phyloP scores from a whole-genome alignment of 53 echinoderm and acorn worm species.

The Paracentrotus lividus region DNA sequence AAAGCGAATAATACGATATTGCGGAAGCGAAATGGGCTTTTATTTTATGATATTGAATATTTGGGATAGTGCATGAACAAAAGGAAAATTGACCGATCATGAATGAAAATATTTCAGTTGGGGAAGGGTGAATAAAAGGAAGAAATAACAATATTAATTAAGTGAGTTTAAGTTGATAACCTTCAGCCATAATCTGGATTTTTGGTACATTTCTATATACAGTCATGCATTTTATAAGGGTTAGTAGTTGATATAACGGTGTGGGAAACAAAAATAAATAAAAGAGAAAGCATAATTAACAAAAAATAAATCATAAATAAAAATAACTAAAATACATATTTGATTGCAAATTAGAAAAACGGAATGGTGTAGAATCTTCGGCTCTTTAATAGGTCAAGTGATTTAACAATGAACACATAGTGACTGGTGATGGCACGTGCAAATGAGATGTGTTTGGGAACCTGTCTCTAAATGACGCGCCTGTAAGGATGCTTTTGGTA shows the following conservation, averaged over 20 bases:
- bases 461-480: slow-evolving; percentile 2
- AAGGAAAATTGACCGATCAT: slow-evolving; percentile 25
- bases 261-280: slow-evolving; percentile 58
- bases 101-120: slow-evolving; percentile 51
- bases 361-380: slow-evolving; percentile 42
- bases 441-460: slow-evolving; percentile 9
- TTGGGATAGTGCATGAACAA: slow-evolving; percentile 8
- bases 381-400: background rate
- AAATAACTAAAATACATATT: background rate
- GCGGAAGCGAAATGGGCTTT: slow-evolving; percentile 1
- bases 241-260: slow-evolving; percentile 34
- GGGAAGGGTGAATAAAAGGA: slow-evolving; percentile 66
- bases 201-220: slow-evolving; percentile 29
- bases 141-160: slow-evolving; percentile 66
- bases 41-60: slow-evolving; percentile 10
- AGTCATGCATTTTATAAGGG: slow-evolving; percentile 54
- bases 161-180: slow-evolving; percentile 48
- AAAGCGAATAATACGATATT: background rate
- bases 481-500: background rate
- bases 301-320: slow-evolving; percentile 19
- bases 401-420: slow-evolving; percentile 10
- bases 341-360: slow-evolving; percentile 36
- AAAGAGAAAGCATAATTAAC: slow-evolving; percentile 42
- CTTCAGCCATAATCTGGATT: background rate
- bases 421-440: slow-evolving; percentile 45